Conservation (phyloP, 2,888 invertebrate species). For the Zaprionus lineosus region DNA sequence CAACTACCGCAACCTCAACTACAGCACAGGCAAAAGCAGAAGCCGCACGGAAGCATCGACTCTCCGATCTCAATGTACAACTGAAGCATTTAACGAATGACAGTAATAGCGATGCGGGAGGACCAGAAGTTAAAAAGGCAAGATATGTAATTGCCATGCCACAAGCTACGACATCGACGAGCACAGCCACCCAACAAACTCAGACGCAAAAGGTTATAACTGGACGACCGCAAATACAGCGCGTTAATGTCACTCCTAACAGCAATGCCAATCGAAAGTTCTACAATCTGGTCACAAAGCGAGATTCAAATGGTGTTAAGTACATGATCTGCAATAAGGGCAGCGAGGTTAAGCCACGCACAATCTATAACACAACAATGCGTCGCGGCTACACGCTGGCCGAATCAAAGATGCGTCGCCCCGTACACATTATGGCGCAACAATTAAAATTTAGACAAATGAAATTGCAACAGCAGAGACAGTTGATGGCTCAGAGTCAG, state of each 20-base stretch:
- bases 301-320: constrained; percentile 47
- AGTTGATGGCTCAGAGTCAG: constrained; percentile 41
- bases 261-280: constrained; percentile 29
- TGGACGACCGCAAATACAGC: constrained; percentile 33
- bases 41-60: constrained; percentile 65
- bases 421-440: constrained; percentile 31
- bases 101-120: constrained; percentile 33
- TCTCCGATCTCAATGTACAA: constrained; percentile 77
- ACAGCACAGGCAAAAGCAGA: constrained; percentile 30
- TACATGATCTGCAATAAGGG: constrained; percentile 63
- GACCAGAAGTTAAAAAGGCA: constrained; percentile 64
- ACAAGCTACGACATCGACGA: constrained; percentile 12
- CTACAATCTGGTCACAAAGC: constrained; percentile 55
- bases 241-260: constrained; percentile 21
- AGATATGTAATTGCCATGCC: constrained; percentile 75
- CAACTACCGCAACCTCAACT: background rate
- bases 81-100: constrained; percentile 60
- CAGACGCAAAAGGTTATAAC: constrained; percentile 26
- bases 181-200: constrained; percentile 24
- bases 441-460: constrained; percentile 53
- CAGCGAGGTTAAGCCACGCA: constrained; percentile 40
- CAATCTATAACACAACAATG: constrained; percentile 50
- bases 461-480: constrained; percentile 46
- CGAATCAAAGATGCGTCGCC: constrained; percentile 51
- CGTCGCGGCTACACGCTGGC: constrained; percentile 68